These are phyloP conservation scores for Porites evermanni DNA, from an alignment of 92 coral and sea anemone species.

Conservation along the genomic window DNA sequence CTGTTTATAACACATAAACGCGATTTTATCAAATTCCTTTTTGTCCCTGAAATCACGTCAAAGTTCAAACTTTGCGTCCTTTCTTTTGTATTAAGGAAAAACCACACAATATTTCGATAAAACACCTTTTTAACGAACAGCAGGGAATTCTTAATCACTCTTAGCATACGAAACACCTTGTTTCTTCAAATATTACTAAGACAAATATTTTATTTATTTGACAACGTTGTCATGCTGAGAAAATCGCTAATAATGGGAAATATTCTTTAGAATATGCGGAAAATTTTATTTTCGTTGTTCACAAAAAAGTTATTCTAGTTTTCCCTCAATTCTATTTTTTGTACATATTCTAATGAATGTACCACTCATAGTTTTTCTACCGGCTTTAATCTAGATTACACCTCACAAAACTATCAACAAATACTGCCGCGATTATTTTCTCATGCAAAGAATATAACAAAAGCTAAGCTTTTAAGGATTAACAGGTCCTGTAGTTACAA, in stretches of 20 bases:
- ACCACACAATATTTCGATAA: not conserved
- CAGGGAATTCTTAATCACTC: conserved; percentile 22
- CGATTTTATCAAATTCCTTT: not conserved
- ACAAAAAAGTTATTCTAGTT: not conserved
- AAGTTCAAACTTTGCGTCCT: not conserved
- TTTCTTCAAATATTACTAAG: not conserved
- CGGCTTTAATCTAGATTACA: conserved; percentile 26
- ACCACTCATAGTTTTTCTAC: not conserved
- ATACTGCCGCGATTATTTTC: not conserved
- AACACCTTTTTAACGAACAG: conserved; percentile 1
- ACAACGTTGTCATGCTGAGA: not conserved
- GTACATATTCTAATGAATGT: not conserved
- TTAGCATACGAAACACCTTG: not conserved
- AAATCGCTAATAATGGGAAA: not conserved
- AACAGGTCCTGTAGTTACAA: not conserved
- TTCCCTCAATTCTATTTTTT: not conserved
- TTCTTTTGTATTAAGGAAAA: not conserved
- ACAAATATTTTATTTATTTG: not conserved
- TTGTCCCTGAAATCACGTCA: conserved; percentile 9
- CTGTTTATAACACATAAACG: not conserved
- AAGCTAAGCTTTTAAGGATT: conserved; percentile 24
- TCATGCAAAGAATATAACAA: not conserved
- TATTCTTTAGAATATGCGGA: too few relatives aligned
- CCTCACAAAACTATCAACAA: conserved; percentile 7
- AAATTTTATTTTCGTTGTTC: too few relatives aligned